Conservation (phyloP, 2,888 invertebrate species). For the Desoria tigrina region DNA sequence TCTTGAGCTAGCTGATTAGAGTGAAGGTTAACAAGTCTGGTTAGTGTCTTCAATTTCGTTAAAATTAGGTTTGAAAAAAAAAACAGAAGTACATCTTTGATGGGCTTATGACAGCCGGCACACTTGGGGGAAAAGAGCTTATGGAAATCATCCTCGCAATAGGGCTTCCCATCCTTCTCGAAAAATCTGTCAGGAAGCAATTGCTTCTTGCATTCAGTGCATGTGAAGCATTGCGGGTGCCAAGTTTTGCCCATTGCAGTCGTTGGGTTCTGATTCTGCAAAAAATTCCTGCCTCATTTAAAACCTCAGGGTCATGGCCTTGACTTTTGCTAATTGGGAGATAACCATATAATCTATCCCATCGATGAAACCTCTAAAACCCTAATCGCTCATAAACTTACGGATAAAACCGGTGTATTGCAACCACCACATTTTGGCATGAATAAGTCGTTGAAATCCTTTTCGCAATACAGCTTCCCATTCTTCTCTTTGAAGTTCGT, state of each 20-base stretch:
- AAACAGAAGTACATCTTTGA: conserved; percentile 35
- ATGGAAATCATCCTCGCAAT: conserved; percentile 50
- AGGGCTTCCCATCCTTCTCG: conserved; percentile 49
- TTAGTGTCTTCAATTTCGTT: too few species aligned
- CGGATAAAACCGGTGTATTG: conserved; percentile 36
- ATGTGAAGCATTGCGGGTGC: conserved; percentile 50
- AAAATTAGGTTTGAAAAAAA: too few species aligned
- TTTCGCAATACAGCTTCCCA: conserved; percentile 45
- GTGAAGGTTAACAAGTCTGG: too few species aligned
- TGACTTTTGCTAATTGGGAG: conserved; percentile 8
- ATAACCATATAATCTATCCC: too few species aligned
- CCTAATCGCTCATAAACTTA: conserved; percentile 3
- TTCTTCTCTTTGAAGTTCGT: conserved; percentile 46
- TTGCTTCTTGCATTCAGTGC: conserved; percentile 47
- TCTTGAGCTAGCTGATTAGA: not conserved
- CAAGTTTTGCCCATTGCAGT: conserved; percentile 40
- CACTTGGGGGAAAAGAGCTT: conserved; percentile 46
- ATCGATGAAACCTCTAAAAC: too few species aligned
- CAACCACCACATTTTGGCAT: conserved; percentile 51
- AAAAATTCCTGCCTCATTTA: not conserved
- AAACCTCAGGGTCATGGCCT: not conserved
- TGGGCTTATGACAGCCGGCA: conserved; percentile 45
- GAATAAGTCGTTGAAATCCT: conserved; percentile 49
- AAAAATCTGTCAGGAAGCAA: conserved; percentile 45
- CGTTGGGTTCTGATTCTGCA: conserved; percentile 24